Evolutionary conservation across 2,797 vertebrate genomes (phyloP), one percentile per base, ranked within the genome.

Genomic region (Spinibarbus caldwelli): DNA sequence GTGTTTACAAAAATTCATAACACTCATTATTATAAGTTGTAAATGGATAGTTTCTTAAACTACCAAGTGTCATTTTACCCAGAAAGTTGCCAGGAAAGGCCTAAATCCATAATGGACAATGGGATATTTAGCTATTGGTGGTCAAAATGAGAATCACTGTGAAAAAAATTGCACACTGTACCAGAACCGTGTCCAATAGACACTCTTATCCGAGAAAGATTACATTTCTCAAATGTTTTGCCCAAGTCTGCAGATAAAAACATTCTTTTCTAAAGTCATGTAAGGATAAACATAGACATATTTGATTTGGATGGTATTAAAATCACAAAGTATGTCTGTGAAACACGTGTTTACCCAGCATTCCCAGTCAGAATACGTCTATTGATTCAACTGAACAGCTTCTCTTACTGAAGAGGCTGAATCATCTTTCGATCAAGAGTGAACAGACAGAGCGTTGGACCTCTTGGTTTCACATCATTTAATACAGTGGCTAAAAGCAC

Each of bases 321-420:
- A 59, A 26, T 78, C 34, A 59, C 34, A 59, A 41, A 5, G 14
- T 41, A 6, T 29, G 49, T 76, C 19, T 14, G 31, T n/a, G 49
- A n/a, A 76, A 54, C 29, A 1, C 45, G 1, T 9, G 2, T 52
- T 52, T 75, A 52, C 3, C 29, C 47, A 52, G 29, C 47, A 14
- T 36, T 54, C 19, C 6, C 34, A 0, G 2, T 26, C 52, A 4
- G 34, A 57, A 77, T 11, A n/a, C 21, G 9, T 26, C 21, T 67
- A 68, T 67, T 41, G 59, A 77, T 84, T 38, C 7, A 47, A n/a
- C 64, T 76, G 19, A 11, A 52, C 31, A 76, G 57, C 68, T 82
- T 29, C 36, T 66, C 71, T 66, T 6, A 6, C 57, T 34, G n/a
- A 14, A 5, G 70, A 34, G 12, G n/a, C 38, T 45, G 49, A 83